phyloP scores from a whole-genome alignment of 2,888 invertebrate species.

The Xestia xanthographa region DNA sequence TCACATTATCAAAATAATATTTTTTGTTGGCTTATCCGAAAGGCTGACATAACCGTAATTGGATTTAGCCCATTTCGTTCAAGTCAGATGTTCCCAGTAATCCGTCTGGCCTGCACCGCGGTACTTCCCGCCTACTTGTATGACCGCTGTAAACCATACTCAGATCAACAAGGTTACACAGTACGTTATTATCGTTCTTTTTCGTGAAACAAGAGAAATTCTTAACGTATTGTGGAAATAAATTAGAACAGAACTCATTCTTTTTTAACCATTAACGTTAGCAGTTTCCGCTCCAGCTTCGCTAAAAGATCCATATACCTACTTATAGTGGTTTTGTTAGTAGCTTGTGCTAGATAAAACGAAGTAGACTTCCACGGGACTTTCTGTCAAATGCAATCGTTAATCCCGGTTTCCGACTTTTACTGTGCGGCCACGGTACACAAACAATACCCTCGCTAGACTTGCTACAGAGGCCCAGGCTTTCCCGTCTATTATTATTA shows the following conservation, averaged over 20 bases:
- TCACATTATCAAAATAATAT: constrained; percentile 71
- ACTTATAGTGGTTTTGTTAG: constrained; percentile 33
- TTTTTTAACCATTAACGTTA: constrained; percentile 42
- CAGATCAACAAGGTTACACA: constrained; percentile 25
- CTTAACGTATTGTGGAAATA: constrained; percentile 34
- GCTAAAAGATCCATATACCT: constrained; percentile 25
- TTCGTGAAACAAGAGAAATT: constrained; percentile 23
- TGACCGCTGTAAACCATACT: constrained; percentile 47
- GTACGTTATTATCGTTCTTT: constrained; percentile 13
- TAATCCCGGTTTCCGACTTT: constrained; percentile 56
- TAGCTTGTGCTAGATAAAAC: constrained; percentile 45
- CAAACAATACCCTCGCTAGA: constrained; percentile 57
- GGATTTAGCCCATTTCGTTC: constrained; percentile 67
- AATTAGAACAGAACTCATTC: constrained; percentile 34
- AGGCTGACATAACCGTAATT: constrained; percentile 69
- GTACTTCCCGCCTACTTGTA: constrained; percentile 41
- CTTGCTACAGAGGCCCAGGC: constrained; percentile 37
- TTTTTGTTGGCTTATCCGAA: constrained; percentile 66
- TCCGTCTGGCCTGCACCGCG: constrained; percentile 59
- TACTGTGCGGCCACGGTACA: constrained; percentile 22
- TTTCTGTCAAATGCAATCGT: constrained; percentile 67
- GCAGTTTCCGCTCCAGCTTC: constrained; percentile 27
- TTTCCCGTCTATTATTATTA: constrained; percentile 49
- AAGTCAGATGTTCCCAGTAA: constrained; percentile 64
- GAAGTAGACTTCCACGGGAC: constrained; percentile 39